Base-by-base conservation (phyloP, 2,113 vertebrate genomes). In the Diadophis punctatus region DNA sequence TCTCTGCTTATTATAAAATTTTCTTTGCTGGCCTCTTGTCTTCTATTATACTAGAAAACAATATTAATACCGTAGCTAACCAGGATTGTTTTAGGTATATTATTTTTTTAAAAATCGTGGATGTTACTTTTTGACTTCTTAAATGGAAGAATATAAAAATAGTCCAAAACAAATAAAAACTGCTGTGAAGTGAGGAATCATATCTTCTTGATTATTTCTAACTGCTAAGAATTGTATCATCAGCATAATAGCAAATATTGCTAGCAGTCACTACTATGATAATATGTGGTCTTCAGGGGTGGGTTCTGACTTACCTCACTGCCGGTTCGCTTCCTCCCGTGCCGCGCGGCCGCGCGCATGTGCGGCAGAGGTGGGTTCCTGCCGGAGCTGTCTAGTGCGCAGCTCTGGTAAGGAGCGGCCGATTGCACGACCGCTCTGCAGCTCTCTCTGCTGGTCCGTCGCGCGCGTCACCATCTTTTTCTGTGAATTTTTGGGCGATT, bases 211-310 rank as follows among this genome's bases (percentile, higher is more conserved):
- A 51, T 22, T 87, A 8, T 90, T 93, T 94, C 51, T 68, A 80
- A 39, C 34, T 93, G 27, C 60, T 90, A 90, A 23, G 22, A 93
- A 90, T 30, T 25, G 52, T 85, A 53, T 60, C 1, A 39, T 90
- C 90, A 43, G n/a, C 56, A 91, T 85, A 87, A 91, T 16, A 43
- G 30, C 0, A 0, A 20, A 12, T 18, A 3, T 52, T 91, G 6
- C 46, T 90, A 34, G 2, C 10, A 3, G 3, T 1, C 14, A 74
- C 0, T 95, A 87, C 87, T 58, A 58, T 22, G 22, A 48, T 43
- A 93, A 90, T 53, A 27, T 90, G 74, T 90, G 0, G 87, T 46
- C 46, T 46, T 46, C 46, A 46, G 5, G 46, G 46, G 5, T 46
- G 46, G 5, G 46, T 46, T 46, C 46, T 46, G 46, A 46, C 46